Conservation (phyloP, 2,113 vertebrate genomes). For the Hyperoodon ampullatus region DNA sequence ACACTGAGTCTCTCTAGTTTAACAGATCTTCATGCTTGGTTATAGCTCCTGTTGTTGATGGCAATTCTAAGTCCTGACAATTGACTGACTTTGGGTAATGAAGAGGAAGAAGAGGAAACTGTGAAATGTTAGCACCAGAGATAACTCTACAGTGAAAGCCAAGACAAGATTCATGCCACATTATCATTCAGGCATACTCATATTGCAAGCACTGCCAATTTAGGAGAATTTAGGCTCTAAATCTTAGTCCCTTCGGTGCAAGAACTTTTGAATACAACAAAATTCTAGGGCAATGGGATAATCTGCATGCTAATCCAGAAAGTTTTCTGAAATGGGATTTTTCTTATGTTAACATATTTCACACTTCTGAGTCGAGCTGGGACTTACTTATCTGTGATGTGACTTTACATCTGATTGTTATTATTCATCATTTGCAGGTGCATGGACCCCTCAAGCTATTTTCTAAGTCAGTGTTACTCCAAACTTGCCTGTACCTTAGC, state of each 20-base stretch:
- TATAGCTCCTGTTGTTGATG: not conserved
- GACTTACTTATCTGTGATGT: not conserved
- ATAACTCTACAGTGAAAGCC: not conserved
- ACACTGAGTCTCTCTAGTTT: not conserved
- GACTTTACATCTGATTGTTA: not conserved
- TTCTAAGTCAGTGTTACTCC: conserved; percentile 32
- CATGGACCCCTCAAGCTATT: not conserved
- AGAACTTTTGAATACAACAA: not conserved
- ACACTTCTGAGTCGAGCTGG: not conserved
- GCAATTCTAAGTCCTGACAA: not conserved
- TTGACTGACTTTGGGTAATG: not conserved
- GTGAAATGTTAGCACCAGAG: not conserved
- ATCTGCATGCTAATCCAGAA: not conserved
- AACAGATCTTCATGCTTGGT: not conserved
- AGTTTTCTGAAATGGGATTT: not conserved
- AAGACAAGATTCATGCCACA: not conserved
- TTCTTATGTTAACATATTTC: not conserved
- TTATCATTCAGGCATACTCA: not conserved
- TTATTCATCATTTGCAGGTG: not conserved
- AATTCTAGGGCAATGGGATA: not conserved
- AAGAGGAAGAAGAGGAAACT: not conserved
- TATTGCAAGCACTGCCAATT: not conserved
- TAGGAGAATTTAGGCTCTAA: not conserved
- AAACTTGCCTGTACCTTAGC: not conserved
- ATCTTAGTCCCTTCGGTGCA: not conserved